Conservation (phyloP, 2,888 invertebrate species). For the Girardia tigrina region DNA sequence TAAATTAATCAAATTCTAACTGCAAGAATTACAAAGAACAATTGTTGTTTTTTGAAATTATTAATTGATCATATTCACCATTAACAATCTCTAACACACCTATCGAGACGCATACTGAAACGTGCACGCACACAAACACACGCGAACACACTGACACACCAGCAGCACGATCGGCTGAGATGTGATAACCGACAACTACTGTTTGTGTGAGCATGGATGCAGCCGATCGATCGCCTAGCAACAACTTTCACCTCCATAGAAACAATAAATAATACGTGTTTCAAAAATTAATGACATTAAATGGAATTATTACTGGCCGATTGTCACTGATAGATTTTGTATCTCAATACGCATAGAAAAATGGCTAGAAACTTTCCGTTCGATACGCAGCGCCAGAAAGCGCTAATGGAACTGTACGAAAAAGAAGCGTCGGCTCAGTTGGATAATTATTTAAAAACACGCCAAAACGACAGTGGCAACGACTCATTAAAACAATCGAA, state of each 20-base stretch:
- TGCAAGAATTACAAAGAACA: too few relatives aligned
- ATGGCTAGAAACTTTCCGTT: slow-evolving; percentile 35
- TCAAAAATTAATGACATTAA: not conserved
- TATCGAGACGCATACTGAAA: too few relatives aligned
- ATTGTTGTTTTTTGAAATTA: too few relatives aligned
- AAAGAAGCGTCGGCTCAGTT: slow-evolving; percentile 33
- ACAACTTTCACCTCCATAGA: not conserved
- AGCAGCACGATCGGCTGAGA: too few relatives aligned
- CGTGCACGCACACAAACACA: too few relatives aligned
- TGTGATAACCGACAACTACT: too few relatives aligned
- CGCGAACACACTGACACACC: too few relatives aligned
- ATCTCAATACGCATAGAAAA: not conserved
- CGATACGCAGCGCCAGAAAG: slow-evolving; percentile 31
- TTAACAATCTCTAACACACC: too few relatives aligned
- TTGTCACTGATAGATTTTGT: not conserved
- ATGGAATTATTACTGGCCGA: not conserved
- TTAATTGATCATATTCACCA: too few relatives aligned
- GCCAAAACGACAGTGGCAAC: not conserved
- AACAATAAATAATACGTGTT: not conserved
- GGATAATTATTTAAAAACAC: slow-evolving; percentile 30
- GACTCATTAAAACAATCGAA: not conserved
- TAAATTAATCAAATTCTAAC: too few relatives aligned
- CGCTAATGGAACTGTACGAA: slow-evolving; percentile 32
- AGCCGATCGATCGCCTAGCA: not conserved
- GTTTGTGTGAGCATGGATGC: too few relatives aligned